These are phyloP conservation scores for Tetramorium alpestre DNA, from an alignment of 1,140 invertebrate species.

Conservation along the genomic window DNA sequence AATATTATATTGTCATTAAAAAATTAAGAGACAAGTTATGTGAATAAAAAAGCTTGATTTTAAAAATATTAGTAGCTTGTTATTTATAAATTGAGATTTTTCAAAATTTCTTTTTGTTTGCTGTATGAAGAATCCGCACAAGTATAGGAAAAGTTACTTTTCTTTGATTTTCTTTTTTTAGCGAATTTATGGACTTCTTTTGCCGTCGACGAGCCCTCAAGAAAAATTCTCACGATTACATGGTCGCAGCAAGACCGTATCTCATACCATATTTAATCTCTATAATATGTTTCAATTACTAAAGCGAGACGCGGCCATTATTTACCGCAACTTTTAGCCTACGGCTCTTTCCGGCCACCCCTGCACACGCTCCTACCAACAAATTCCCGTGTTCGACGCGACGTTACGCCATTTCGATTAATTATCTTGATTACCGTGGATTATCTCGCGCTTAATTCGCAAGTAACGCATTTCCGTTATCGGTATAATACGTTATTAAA, in stretches of 20 bases:
- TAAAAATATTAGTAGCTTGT: background rate
- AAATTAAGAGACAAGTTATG: background rate
- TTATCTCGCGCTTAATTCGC: constrained; percentile 40
- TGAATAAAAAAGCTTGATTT: background rate
- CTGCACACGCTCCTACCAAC: background rate
- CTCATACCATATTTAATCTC: constrained; percentile 42
- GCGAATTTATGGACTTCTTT: background rate
- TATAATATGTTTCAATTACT: constrained; percentile 61
- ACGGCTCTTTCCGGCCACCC: constrained; percentile 8
- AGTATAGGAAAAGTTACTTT: background rate
- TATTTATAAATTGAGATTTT: background rate
- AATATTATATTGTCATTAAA: background rate
- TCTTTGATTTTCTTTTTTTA: background rate
- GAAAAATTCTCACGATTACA: constrained; percentile 53
- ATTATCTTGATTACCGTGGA: constrained; percentile 29
- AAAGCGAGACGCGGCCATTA: constrained; percentile 41
- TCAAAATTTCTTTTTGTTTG: background rate
- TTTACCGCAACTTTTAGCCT: constrained; percentile 30
- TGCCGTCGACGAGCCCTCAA: background rate
- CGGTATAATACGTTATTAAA: constrained; percentile 26
- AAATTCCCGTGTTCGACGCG: background rate
- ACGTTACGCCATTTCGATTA: constrained; percentile 44
- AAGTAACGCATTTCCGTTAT: constrained; percentile 29
- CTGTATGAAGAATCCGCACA: background rate
- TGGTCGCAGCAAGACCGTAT: constrained; percentile 15